Conservation (phyloP, 2,113 vertebrate species). For the Natator depressus region DNA sequence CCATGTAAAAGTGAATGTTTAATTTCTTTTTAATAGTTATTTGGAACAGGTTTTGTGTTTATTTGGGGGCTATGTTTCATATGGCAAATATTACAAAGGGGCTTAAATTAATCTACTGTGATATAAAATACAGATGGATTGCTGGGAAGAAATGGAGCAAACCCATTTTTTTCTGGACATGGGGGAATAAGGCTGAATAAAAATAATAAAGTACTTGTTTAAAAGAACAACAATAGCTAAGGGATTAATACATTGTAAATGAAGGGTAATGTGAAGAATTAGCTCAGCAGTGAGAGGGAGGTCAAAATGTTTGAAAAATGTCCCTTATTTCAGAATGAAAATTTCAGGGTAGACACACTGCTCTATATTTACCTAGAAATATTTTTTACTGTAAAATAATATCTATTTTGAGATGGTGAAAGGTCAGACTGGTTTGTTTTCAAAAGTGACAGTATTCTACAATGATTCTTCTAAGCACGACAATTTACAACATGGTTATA, state of each 20-base stretch:
- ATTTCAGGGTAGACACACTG: neutral
- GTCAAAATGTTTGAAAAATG: slow-evolving; percentile 28
- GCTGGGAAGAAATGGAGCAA: slow-evolving; percentile 16
- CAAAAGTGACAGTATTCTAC: neutral
- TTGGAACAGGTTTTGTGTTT: neutral
- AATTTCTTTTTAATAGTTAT: neutral
- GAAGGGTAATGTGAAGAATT: slow-evolving; percentile 52
- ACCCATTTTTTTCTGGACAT: slow-evolving; percentile 3
- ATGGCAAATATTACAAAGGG: neutral
- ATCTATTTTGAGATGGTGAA: neutral
- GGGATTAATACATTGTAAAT: slow-evolving; percentile 42
- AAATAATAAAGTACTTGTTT: slow-evolving; percentile 59
- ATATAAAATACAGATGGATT: neutral
- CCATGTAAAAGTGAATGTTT: neutral
- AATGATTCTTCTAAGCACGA: neutral
- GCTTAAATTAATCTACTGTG: neutral
- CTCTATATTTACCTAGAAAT: neutral
- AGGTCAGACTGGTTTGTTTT: neutral
- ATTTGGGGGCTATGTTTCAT: neutral
- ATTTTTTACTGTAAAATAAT: neutral
- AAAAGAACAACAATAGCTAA: slow-evolving; percentile 45
- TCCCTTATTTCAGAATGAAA: slow-evolving; percentile 18
- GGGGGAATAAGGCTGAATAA: slow-evolving; percentile 28
- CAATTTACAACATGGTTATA: neutral
- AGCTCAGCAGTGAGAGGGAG: slow-evolving; percentile 49